Evolutionary conservation across 2,113 vertebrate species (phyloP).

Genomic region (Peromyscus maniculatus): DNA sequence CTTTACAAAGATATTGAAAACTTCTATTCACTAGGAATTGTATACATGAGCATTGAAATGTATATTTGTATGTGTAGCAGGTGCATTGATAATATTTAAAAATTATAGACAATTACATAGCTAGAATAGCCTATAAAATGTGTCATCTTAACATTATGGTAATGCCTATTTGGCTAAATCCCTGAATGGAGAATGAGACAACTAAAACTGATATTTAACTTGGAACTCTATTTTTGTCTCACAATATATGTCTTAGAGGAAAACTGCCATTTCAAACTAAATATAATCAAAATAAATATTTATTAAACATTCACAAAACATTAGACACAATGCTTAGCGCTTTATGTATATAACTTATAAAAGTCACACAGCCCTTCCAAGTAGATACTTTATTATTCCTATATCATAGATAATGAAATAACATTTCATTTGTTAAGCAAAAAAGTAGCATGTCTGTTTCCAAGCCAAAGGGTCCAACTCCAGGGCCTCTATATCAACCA

Average conservation of each 20-base stretch:
- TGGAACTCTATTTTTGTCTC: not conserved
- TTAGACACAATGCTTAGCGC: not conserved
- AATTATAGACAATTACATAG: conserved; percentile 35
- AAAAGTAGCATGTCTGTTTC: not conserved
- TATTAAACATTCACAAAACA: conserved; percentile 40
- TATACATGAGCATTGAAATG: not conserved
- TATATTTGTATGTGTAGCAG: conserved; percentile 35
- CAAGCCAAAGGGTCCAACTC: not conserved
- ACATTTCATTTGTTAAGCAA: conserved; percentile 12
- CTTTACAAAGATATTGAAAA: conserved; percentile 42
- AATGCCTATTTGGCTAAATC: conserved; percentile 36
- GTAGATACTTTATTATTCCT: not conserved
- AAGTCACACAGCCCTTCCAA: not conserved
- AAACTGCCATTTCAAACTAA: conserved; percentile 13
- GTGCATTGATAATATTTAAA: not conserved
- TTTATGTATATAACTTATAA: not conserved
- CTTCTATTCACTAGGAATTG: not conserved
- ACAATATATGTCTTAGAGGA: not conserved
- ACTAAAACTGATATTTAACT: not conserved
- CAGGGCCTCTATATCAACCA: not conserved
- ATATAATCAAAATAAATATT: conserved; percentile 58
- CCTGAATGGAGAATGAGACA: conserved; percentile 23
- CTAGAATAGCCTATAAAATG: conserved; percentile 55
- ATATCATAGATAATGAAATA: conserved; percentile 44
- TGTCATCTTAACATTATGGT: not conserved